Percentiles rank a stretch among this genome's conserved stretches.
Conservation (phyloP, 2,888 invertebrate species). For the Melinaea marsaeus region DNA sequence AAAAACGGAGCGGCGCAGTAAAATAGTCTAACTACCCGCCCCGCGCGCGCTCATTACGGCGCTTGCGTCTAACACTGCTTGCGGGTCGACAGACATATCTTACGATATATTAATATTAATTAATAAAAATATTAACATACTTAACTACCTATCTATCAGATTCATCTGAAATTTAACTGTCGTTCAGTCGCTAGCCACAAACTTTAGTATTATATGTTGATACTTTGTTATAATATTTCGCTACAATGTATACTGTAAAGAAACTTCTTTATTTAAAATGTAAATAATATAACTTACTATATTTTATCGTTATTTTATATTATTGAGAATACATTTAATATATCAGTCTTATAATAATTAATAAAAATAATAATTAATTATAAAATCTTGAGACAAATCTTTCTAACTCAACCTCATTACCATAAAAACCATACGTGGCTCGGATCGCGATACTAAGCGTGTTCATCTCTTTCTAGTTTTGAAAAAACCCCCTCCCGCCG, state of each 20-base stretch:
- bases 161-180: too few relatives aligned
- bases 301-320: too few relatives aligned
- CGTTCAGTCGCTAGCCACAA: too few relatives aligned
- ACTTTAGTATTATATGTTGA: too few relatives aligned
- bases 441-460: constrained; percentile 76
- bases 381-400: constrained; percentile 50
- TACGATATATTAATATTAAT: constrained; percentile 23
- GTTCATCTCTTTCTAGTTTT: constrained; percentile 79
- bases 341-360: background rate
- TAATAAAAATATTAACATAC: too few relatives aligned
- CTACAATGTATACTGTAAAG: too few relatives aligned
- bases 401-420: constrained; percentile 36
- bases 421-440: constrained; percentile 40
- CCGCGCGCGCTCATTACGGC: constrained; percentile 73
- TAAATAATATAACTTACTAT: too few relatives aligned
- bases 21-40: constrained; percentile 78
- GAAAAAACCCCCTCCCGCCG: constrained; percentile 54
- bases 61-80: constrained; percentile 57
- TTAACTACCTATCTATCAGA: too few relatives aligned
- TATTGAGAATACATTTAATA: background rate
- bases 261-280: too few relatives aligned
- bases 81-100: constrained; percentile 42
- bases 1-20: constrained; percentile 77
- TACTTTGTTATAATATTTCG: too few relatives aligned
- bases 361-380: background rate